These are phyloP conservation scores for Drymodes brunneopygia DNA, from an alignment of 2,113 vertebrate genomes.

Conservation along the genomic window DNA sequence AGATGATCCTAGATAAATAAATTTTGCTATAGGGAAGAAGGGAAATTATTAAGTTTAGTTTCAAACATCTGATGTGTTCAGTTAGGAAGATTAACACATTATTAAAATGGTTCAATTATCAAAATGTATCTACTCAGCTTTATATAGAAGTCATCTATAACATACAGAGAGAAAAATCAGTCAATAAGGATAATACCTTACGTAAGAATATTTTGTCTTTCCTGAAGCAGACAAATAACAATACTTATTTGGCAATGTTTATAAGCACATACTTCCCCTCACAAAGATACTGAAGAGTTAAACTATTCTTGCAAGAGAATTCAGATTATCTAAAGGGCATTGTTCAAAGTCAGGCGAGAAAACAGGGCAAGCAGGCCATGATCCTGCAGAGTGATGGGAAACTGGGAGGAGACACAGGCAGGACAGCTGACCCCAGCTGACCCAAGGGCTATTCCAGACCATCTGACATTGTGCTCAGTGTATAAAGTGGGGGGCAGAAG, in stretches of 20 bases:
- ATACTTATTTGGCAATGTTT: not conserved
- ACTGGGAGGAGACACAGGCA: not conserved
- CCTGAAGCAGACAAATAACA: not conserved
- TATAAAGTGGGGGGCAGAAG: not conserved
- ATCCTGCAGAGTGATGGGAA: not conserved
- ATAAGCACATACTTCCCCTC: not conserved
- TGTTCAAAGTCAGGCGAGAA: not conserved
- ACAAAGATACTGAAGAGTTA: not conserved
- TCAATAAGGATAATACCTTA: not conserved
- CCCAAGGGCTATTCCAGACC: not conserved
- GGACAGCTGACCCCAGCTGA: not conserved
- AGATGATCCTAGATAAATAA: constrained; percentile 41
- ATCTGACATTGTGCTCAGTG: not conserved
- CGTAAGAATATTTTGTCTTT: not conserved
- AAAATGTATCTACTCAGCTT: not conserved
- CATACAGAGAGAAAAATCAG: not conserved
- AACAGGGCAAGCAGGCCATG: not conserved
- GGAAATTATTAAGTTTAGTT: not conserved
- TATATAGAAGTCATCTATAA: not conserved
- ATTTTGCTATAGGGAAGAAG: not conserved
- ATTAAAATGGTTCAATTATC: not conserved
- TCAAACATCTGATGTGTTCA: not conserved
- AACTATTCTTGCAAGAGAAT: not conserved
- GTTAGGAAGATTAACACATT: not conserved
- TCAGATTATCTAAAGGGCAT: not conserved